Evolutionary conservation across 2,888 invertebrate genomes (phyloP), one percentile per base, ranked within the genome.

Genomic region (Hyposoter dolosus): DNA sequence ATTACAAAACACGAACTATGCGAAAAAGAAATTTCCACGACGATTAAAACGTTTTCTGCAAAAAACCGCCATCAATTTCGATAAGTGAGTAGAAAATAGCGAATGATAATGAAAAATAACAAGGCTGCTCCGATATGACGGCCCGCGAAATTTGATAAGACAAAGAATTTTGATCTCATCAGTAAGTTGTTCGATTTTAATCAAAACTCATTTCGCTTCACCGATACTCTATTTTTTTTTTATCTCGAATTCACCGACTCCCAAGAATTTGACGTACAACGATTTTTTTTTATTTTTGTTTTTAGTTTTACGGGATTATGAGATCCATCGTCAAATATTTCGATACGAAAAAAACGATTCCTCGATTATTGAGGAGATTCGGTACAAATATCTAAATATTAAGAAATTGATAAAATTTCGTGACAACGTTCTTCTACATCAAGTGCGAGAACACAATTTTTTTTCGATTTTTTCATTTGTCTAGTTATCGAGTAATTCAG

Each of bases 261-360:
- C 6, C 32, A 40, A 40, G 40, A 40, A 40, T 40, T 9, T 40
- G 9, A 40, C 10, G 40, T 0, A 0, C 40, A 40, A 23, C 28
- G 12, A 15, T 60, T 5, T 15, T 28, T 53, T 17, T 60, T 63
- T 80, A 74, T 78, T 74, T 40, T 10, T 3, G n/a, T 75, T 56
- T 71, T 43, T 71, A 76, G 43, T 82, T 69, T 66, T 69, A 69
- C 15, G 43, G 72, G 74, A 78, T 85, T 68, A 71, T 74, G 74
- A 65, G 77, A 60, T 60, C 60, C 28, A 15, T 60, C 28, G 28
- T 60, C 7, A 9, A 7, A 28, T 28, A 60, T 28, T 60, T 12
- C 28, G 15, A 15, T 28, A 28, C 5, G 9, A 15, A 28, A 28
- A 60, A 15, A 60, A 60, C 23, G 28, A 28, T 28, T 15, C 3